Base-by-base conservation (phyloP, 2,113 vertebrate species). In the Myiozetetes cayanensis region DNA sequence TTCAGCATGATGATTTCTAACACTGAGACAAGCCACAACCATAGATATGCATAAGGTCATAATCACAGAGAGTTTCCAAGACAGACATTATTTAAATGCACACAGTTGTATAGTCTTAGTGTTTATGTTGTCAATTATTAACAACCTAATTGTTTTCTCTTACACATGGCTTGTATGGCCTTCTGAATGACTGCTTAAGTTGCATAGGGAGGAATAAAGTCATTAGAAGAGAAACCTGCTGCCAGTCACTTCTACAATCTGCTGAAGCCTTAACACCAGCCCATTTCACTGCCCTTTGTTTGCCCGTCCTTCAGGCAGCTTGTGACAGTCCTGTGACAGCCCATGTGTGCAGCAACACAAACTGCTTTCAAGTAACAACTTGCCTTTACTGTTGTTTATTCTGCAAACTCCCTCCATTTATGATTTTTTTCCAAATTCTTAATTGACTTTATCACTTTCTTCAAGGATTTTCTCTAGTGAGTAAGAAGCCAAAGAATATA, bases 291-390 rank as follows among this genome's bases (percentile, higher is more conserved):
- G 80, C 65, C 65, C 72, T 93, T 85, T 66, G 25, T 89, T 68
- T 93, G 62, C 37, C 53, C 0, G 12, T 85, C 80, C 90, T 96
- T 89, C 90, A 94, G 53, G 78, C 70, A 95, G 82, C 72, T 92
- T 96, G 68, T 95, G 90, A 94, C 63, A 70, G 68, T 88, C 90
- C 79, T 93, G 79, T 78, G 70, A 91, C 68, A 95, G 68, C 56
- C 72, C 72, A 37, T n/a, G 31, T 52, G 49, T 47, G 47, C 33
- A 84, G 63, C 80, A 89, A 47, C 31, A 63, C 12, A 47, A 90
- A 89, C 28, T 63, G 63, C 41, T 81, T 88, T 91, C 87, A 94
- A 77, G 44, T 4, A 87, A 44, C 47, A 88, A 50, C 72, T 78
- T 80, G 17, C n/a, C 44, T 61, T 63, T 46, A 25, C 65, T 52